Evolutionary conservation across 2,113 vertebrate genomes (phyloP), one percentile per base, ranked within the genome.

Genomic region (Strix aluco): DNA sequence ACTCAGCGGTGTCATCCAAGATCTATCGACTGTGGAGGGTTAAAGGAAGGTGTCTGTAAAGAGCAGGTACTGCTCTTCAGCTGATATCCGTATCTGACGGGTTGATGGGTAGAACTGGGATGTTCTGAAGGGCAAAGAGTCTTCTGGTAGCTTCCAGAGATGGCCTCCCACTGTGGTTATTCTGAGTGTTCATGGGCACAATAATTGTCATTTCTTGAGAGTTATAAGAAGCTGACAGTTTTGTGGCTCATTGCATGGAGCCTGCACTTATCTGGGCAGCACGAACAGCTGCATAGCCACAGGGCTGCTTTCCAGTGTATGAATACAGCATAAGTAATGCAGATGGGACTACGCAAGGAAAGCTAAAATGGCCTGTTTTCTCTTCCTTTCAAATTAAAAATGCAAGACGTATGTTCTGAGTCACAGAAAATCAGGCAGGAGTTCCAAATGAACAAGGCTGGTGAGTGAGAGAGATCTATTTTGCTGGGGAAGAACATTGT

Each of bases 381-480:
- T 51, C 77, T 80, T 58, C 72, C 49, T 94, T 85, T 14, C 81
- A 6, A 84, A 96, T 97, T 96, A 96, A 96, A 96, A 96, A 97
- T 96, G 93, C 91, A 86, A 94, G 82, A 63, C 25, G 17, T 89
- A 54, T 89, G 77, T 93, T 58, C 88, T 88, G 94, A 95, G 86
- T 94, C 72, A 54, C 72, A 87, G 63, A 17, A 81, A 79, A 90
- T 88, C 90, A 58, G 58, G 83, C 79, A 47, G 73, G n/a, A 87
- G 77, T 88, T 79, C 81, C 15, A 80, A 81, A 82, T 2, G 77
- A 87, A 44, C 25, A 0, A 17, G 87, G 74, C 87, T 86, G 80
- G 47, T 1, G 25, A 75, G 73, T 26, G 66, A 46, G 77, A 52
- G 27, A 83, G 91, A 61, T 62, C 32, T 38, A 0, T 23, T 92